Conservation (phyloP, 2,797 vertebrate genomes). For the Clarias fuscus region DNA sequence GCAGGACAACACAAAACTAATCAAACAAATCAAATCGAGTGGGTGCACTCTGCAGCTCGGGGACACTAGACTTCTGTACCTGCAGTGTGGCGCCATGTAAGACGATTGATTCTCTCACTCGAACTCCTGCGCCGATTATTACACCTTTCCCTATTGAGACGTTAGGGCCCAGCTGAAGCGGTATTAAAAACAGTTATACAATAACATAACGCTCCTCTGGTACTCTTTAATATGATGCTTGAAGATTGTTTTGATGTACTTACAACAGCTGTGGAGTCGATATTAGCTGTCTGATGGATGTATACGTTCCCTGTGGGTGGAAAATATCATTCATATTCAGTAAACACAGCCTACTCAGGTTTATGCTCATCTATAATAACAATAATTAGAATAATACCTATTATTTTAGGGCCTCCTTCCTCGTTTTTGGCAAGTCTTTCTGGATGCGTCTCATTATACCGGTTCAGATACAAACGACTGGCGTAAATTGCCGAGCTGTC, state of each 20-base stretch:
- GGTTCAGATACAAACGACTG: conserved; percentile 91
- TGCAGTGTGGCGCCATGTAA: conserved; percentile 91
- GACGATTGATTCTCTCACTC: conserved; percentile 92
- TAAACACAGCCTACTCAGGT: neutral
- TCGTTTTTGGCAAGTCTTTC: conserved; percentile 85
- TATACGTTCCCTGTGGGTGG: conserved; percentile 86
- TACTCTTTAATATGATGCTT: neutral
- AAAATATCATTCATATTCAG: conserved; percentile 6
- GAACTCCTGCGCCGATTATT: conserved; percentile 89
- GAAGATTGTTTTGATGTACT: conserved; percentile 57
- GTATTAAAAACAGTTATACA: conserved; percentile 23
- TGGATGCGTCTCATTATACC: conserved; percentile 86
- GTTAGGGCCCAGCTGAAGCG: conserved; percentile 87
- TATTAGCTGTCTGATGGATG: conserved; percentile 90
- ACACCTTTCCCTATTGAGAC: conserved; percentile 96
- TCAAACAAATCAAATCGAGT: neutral
- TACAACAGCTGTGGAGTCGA: conserved; percentile 89
- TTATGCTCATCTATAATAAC: neutral
- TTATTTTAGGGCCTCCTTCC: conserved; percentile 81
- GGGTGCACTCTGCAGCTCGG: neutral
- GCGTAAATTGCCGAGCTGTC: conserved; percentile 95
- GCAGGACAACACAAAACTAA: neutral
- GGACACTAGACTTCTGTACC: conserved; percentile 77
- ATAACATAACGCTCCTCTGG: neutral
- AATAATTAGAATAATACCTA: conserved; percentile 66